Base-by-base conservation (phyloP, 1,140 invertebrate species). In the Periplaneta americana region DNA sequence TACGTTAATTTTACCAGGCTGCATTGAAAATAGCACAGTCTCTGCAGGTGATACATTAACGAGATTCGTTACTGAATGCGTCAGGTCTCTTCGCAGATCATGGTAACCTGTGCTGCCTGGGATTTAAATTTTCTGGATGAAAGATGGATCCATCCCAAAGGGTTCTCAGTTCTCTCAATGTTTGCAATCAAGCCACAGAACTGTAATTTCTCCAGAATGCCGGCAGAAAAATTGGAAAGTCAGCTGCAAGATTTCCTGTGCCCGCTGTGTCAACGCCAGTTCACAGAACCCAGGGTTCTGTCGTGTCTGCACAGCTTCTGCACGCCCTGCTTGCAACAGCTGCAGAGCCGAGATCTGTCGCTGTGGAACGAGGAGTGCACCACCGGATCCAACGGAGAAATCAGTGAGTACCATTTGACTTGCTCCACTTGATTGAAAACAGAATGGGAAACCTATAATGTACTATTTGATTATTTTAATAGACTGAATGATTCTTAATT, bases 221-320 rank as follows among this genome's bases (percentile, higher is more conserved):
- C 39, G 15, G 39, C 15, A 13, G 39, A 15, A 17, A 48, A 15
- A 13, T 2, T 13, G 17, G 75, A 66, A 17, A 17, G 28, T 15
- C 75, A 76, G 11, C 76, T 31, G 74, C 13, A 11, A 75, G 28
- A 78, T 9, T 78, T 78, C 33, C 22, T 37, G 22, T 80, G 79
- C n/a, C 79, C 79, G 28, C 18, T 66, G 79, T 80, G 79, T n/a
- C 28, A 33, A 13, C 79, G 79, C 32, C 32, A 34, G 79, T 74
- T 80, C 28, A 36, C 34, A 13, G 91, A 92, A 83, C 91, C 91
- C 2, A 85, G 90, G 82, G 87, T 92, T 6, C 85, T 92, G 81
- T 89, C 88, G 0, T 92, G 91, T 84, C 87, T 92, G 18, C 91
- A 92, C 84, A 91, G 89, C 34, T 91, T 91, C 86, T 92, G 91